Evolutionary conservation across 35 echinoderm and acorn worm genomes (phyloP).

Genomic region (Apostichopus japonicus): DNA sequence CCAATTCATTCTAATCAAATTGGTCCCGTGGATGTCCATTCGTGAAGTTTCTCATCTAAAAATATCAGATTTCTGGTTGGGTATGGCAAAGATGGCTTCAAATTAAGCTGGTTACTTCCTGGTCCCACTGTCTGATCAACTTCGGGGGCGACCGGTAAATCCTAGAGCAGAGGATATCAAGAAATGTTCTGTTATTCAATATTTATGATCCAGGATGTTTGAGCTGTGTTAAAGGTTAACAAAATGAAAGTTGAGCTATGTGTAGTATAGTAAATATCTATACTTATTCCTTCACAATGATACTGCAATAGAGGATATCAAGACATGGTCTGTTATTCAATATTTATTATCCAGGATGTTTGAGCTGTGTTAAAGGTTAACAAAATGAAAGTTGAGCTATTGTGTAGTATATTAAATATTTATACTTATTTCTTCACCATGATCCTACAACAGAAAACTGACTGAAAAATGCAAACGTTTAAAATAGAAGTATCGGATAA

Average conservation of each 20-base stretch:
- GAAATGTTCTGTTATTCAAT: neutral
- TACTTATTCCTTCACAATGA: too few relatives aligned
- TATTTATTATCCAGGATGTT: too few relatives aligned
- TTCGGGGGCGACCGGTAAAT: slow-evolving; percentile 80
- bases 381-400: too few relatives aligned
- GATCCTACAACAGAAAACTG: too few relatives aligned
- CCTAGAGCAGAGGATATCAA: slow-evolving; percentile 27
- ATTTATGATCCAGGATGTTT: neutral
- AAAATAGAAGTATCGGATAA: too few relatives aligned
- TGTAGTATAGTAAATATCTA: too few relatives aligned
- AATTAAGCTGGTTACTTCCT: slow-evolving; percentile 41
- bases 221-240: neutral
- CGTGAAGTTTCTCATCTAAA: slow-evolving; percentile 58
- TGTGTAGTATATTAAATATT: too few relatives aligned
- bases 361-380: too few relatives aligned
- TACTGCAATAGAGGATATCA: too few relatives aligned
- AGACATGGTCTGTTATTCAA: too few relatives aligned
- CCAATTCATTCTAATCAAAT: neutral
- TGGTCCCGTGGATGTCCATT: slow-evolving; percentile 67
- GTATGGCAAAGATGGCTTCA: slow-evolving; percentile 69
- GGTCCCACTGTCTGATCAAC: slow-evolving; percentile 25
- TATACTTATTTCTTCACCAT: too few relatives aligned
- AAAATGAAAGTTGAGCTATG: neutral
- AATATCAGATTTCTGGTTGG: slow-evolving; percentile 91
- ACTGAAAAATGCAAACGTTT: too few relatives aligned